Evolutionary conservation across 2,113 vertebrate genomes (phyloP), one percentile per base, ranked within the genome.

Genomic region (Podiceps cristatus): DNA sequence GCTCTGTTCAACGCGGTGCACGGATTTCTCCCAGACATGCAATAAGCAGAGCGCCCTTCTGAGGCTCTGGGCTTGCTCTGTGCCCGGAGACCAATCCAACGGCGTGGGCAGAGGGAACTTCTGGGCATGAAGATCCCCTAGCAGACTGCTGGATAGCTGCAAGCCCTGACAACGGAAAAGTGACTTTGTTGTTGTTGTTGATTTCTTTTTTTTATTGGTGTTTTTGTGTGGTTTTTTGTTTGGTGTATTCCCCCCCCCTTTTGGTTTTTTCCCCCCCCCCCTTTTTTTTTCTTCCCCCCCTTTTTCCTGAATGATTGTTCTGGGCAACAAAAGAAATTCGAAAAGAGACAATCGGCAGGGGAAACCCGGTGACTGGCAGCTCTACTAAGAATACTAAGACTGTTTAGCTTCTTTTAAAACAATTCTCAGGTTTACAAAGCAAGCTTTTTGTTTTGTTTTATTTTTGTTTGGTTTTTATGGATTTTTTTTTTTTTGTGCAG

Each of bases 91-190:
- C 5, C 23, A 18, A 7, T 10, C 45, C 64, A 78, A 56, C 19
- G 58, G 15, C 3, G 0, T 0, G 9, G 13, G 2, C 13, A 56
- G 75, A 33, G 7, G 14, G 13, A 28, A 29, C 31, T 71, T 53
- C 33, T 53, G n/a, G n/a, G 37, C 37, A 37, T 37, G 37, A 37
- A 37, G 37, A 64, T 81, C 13, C 83, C 55, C n/a, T 24, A 53
- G 25, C 5, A 85, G 25, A 42, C 35, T 56, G 31, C 44, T 37
- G 49, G 25, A 23, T 18, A 91, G 18, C 33, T 20, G 33, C 24
- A 58, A 74, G 59, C 47, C 35, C 49, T 42, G 29, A 35, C 19
- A 74, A 63, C 58, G 20, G 15, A 37, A 33, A 68, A 31, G 28
- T 5, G 11, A 17, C 8, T 45, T 52, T 50, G 10, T 7, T 6